Evolutionary conservation across 2,113 vertebrate genomes (phyloP), one percentile per base, ranked within the genome.

Genomic region (Australoheros scitulus): DNA sequence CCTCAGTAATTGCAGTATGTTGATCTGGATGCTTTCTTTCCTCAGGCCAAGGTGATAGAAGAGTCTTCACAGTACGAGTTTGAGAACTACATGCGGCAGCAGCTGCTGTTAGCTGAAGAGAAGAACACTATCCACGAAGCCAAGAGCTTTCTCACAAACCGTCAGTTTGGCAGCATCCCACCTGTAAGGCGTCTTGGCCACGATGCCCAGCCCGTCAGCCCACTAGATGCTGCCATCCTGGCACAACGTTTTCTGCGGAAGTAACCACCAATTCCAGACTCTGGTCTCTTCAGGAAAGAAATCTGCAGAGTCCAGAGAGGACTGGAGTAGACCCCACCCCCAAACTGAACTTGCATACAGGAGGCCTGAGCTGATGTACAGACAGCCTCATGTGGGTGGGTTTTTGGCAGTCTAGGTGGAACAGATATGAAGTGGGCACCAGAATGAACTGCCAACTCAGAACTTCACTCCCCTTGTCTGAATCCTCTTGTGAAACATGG

Each of bases 71-170:
- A 99, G 94, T 99, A 99, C 0, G 98, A 99, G 92, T 99, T 99
- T 17, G 98, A 99, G 95, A 98, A 97, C 96, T 99, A 99, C 96
- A 99, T 99, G 98, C 96, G 98, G 61, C 98, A 99, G 95, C 98
- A 99, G 95, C 96, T 99, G 91, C 92, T 99, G 92, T 91, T 99
- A 94, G 98, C 98, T 0, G 98, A 99, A 93, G 98, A 99, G 94
- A 99, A 99, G 93, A 99, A 97, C 96, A 97, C 97, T 82, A 94
- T 97, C 36, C 98, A 99, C 1, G 98, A 99, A 93, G 97, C 97
- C 92, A 98, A 99, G 93, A 95, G 96, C 94, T 98, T 98, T 95
- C 96, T 96, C 4, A 96, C 96, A 88, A 98, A 98, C 94, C 96
- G 97, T 60, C 98, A 97, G 90, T 97, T 97, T 2, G 96, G 98